Conservation (phyloP, 2,113 vertebrate genomes). For the Pyrgilauda ruficollis region DNA sequence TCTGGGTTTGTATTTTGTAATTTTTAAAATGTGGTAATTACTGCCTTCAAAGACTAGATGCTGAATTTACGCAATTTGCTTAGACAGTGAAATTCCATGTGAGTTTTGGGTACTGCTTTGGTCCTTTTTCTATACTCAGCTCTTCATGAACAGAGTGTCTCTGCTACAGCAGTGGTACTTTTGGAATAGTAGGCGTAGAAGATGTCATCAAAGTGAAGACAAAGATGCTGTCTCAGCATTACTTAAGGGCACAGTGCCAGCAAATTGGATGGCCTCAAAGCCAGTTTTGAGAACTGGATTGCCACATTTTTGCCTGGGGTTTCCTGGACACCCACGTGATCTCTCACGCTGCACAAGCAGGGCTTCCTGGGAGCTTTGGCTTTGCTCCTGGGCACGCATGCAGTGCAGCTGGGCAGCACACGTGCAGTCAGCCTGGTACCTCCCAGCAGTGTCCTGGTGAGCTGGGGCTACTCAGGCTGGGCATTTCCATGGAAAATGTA, state of each 20-base stretch:
- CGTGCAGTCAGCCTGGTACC: background rate
- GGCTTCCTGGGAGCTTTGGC: background rate
- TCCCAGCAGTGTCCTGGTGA: background rate
- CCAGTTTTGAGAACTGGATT: background rate
- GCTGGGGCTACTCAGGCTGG: background rate
- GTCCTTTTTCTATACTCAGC: background rate
- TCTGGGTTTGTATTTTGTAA: background rate
- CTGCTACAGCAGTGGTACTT: background rate
- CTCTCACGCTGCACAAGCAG: fast-evolving
- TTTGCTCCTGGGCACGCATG: fast-evolving
- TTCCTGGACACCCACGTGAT: background rate
- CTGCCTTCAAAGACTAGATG: background rate
- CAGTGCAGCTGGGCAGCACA: background rate
- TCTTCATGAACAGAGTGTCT: background rate
- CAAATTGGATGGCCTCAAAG: background rate
- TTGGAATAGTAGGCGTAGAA: background rate
- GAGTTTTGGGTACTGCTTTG: background rate
- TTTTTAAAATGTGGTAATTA: background rate
- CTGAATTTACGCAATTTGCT: background rate
- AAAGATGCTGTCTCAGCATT: background rate
- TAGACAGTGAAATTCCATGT: background rate
- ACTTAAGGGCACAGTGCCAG: background rate
- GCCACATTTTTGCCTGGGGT: background rate
- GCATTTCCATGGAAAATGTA: background rate
- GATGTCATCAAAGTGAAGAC: background rate